Evolutionary conservation across 1,140 invertebrate species (phyloP).

Genomic region (Euwallacea similis): DNA sequence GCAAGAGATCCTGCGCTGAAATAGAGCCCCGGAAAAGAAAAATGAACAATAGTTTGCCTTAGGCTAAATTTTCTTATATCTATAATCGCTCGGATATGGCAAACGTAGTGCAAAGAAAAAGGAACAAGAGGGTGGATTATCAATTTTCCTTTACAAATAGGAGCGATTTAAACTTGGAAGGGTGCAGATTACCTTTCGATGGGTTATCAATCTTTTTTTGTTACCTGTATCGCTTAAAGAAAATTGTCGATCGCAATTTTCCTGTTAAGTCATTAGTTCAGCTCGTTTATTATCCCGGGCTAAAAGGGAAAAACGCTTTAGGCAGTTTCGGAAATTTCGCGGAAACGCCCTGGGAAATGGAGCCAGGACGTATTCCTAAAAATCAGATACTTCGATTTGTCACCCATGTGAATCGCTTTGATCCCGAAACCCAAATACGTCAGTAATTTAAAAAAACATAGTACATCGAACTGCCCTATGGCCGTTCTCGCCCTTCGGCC

Average conservation of each 20-base stretch:
- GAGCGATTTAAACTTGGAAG: slow-evolving; percentile 26
- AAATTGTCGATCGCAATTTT: slow-evolving; percentile 28
- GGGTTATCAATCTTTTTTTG: slow-evolving; percentile 32
- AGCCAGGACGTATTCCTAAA: too few relatives aligned
- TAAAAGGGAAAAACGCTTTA: slow-evolving; percentile 18
- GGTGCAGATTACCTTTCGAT: slow-evolving; percentile 31
- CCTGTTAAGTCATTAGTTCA: slow-evolving; percentile 28
- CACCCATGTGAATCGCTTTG: too few relatives aligned
- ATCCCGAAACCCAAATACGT: too few relatives aligned
- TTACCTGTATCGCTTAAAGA: slow-evolving; percentile 28
- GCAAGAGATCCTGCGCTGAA: slow-evolving; percentile 13
- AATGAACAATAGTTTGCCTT: slow-evolving; percentile 29
- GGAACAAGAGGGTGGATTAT: slow-evolving; percentile 8
- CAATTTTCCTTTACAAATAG: slow-evolving; percentile 32
- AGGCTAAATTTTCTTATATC: slow-evolving; percentile 29
- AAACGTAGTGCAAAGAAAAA: slow-evolving; percentile 11
- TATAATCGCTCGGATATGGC: slow-evolving; percentile 17
- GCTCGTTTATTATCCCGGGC: slow-evolving; percentile 20
- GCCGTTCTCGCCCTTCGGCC: too few relatives aligned
- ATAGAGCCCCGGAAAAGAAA: slow-evolving; percentile 26
- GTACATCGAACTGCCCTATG: too few relatives aligned
- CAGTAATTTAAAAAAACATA: too few relatives aligned
- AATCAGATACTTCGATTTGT: too few relatives aligned
- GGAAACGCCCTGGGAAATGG: too few relatives aligned
- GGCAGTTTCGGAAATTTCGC: slow-evolving; percentile 3